Conservation (phyloP, 2,888 invertebrate genomes). For the Thera obeliscata region DNA sequence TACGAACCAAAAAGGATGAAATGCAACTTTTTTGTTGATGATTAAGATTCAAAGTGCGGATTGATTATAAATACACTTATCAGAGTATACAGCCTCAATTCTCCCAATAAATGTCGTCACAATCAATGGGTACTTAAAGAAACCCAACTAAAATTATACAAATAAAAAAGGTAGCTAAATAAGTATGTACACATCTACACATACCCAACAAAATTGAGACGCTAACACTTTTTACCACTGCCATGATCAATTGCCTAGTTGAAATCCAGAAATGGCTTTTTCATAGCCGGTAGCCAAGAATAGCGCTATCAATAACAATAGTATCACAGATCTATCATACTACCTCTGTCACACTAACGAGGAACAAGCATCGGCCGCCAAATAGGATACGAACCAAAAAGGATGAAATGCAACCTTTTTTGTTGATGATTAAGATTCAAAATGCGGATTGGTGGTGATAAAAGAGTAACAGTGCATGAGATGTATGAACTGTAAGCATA, state of each 20-base stretch:
- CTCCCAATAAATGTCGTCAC: no score
- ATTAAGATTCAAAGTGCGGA: no score
- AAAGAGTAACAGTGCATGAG: neutral
- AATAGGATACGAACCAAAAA: conserved; percentile 13
- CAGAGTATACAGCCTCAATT: no score
- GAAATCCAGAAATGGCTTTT: conserved; percentile 25
- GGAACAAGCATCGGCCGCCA: conserved; percentile 29
- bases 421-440: conserved; percentile 16
- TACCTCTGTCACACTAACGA: conserved; percentile 44
- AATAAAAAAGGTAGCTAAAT: neutral
- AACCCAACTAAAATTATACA: no score
- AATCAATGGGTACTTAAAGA: no score
- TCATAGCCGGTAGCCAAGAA: conserved; percentile 45
- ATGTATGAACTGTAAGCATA: conserved; percentile 4
- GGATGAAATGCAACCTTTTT: conserved; percentile 18
- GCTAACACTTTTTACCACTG: conserved; percentile 22
- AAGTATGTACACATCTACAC: neutral
- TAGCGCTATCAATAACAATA: conserved; percentile 56
- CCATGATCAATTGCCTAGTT: conserved; percentile 15
- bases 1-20: no score
- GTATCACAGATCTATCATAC: conserved; percentile 48
- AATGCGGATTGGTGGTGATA: conserved; percentile 12
- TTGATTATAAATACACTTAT: no score
- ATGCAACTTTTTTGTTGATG: no score
- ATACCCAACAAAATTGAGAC: conserved; percentile 1